Base-by-base conservation (phyloP, 2,113 vertebrate genomes). In the Boleophthalmus pectinirostris region DNA sequence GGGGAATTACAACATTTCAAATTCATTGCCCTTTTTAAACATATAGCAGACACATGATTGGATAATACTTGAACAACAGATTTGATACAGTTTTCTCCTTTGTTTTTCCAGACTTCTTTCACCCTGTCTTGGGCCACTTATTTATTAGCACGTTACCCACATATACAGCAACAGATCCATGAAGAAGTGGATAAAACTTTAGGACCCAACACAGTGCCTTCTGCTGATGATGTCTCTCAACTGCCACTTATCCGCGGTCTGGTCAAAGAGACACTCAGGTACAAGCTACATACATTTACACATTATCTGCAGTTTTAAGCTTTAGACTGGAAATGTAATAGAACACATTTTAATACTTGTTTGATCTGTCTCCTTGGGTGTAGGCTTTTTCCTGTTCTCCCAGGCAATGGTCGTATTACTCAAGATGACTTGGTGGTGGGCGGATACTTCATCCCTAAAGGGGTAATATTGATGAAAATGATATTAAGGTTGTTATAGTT, bases 251-350 rank as follows among this genome's bases (percentile, higher is more conserved):
- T 97, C 83, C 94, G 94, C 78, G 96, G 95, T 58, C 92, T 98
- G 46, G 93, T 98, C 51, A 98, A 98, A 90, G 96, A 98, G 88
- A 97, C 95, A 0, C 93, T 97, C 75, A 94, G 96, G 96, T 97
- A 82, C 46, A 66, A 21, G 67, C 23, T 57, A 24, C 38, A 6
- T 46, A 18, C 14, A 61, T 33, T 1, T 33, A 25, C 15, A 8
- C n/a, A 0, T 9, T 0, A 14, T 6, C 3, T 23, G 2, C 18
- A 63, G 10, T 54, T 14, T 66, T 46, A 11, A 46, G 1, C 35
- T 21, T 45, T 66, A 24, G 15, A n/a, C 35, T 18, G 16, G 25
- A 54, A 9, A 58, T 58, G 11, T 14, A 43, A 18, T 43, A 43
- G 61, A 38, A 5, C 3, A n/a, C 16, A n/a, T 15, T 23, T 23